Percentiles rank a stretch among this genome's conserved stretches.
Conservation (phyloP, 2,113 vertebrate genomes). For the Cariama cristata region DNA sequence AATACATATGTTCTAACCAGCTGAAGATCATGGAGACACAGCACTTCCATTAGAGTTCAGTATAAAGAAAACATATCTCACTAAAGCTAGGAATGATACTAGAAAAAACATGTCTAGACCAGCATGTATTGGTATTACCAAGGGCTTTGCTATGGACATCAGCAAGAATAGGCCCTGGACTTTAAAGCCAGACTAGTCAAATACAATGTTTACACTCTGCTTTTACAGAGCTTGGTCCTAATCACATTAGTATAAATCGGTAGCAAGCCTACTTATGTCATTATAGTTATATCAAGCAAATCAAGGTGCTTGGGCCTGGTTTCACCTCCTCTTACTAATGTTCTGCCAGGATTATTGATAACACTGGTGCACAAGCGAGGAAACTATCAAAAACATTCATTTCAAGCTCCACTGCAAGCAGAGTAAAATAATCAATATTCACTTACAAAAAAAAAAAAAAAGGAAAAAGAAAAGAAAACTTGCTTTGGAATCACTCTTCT, state of each 20-base stretch:
- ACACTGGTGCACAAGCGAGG: not conserved
- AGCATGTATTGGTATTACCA: accelerated
- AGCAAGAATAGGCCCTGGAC: not conserved
- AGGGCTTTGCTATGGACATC: not conserved
- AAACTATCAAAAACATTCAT: slow-evolving; percentile 62
- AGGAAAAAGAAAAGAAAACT: not conserved
- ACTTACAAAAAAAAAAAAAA: not conserved
- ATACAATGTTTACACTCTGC: not conserved
- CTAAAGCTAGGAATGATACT: not conserved
- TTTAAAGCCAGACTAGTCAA: not conserved
- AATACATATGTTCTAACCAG: not conserved
- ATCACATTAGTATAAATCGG: not conserved
- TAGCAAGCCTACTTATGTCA: not conserved
- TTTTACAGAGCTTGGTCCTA: not conserved
- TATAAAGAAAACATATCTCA: not conserved
- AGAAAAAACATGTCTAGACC: not conserved
- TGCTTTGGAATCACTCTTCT: not conserved
- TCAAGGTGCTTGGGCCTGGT: not conserved
- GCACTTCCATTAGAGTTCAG: not conserved
- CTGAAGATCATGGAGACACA: not conserved
- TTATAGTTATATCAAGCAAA: not conserved
- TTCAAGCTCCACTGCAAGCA: slow-evolving; percentile 59
- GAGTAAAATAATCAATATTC: slow-evolving; percentile 63
- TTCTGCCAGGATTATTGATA: slow-evolving; percentile 38
- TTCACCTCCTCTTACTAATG: slow-evolving; percentile 13